These are phyloP conservation scores for Hyaena hyaena DNA, from an alignment of 2,113 vertebrate genomes.

Conservation along the genomic window DNA sequence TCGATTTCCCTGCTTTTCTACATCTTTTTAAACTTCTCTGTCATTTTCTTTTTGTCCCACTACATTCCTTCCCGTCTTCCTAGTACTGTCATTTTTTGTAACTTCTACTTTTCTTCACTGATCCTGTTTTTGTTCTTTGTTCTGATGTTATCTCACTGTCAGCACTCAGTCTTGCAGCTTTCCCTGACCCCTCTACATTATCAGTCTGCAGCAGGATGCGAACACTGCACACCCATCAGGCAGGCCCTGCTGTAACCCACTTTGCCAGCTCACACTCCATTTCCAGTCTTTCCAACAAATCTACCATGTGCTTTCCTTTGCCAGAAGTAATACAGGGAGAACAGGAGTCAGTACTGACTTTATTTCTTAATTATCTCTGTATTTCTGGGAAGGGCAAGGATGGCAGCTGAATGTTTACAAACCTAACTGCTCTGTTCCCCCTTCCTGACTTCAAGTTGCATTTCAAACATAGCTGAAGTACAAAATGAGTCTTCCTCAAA, in stretches of 20 bases:
- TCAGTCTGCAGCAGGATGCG: background rate
- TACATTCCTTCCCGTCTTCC: background rate
- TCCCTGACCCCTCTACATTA: background rate
- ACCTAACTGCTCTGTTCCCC: background rate
- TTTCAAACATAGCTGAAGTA: background rate
- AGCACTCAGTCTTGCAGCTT: background rate
- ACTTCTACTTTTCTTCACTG: background rate
- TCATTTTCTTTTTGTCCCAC: background rate
- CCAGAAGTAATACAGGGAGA: background rate
- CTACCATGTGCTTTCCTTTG: background rate
- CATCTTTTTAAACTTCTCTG: background rate
- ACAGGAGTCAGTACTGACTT: background rate
- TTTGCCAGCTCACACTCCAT: background rate
- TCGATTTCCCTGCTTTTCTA: background rate
- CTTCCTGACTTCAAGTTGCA: constrained; percentile 17
- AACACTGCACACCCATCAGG: background rate
- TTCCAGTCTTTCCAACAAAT: background rate
- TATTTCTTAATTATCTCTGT: background rate
- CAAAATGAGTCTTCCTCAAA: background rate
- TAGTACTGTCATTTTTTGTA: background rate
- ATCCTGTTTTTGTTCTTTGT: background rate
- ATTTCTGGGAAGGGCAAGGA: background rate
- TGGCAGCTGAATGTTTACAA: background rate
- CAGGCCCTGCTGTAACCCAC: too few relatives aligned
- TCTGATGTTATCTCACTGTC: background rate